Conservation (phyloP, 2,888 invertebrate species). For the Tenthredo amoena region DNA sequence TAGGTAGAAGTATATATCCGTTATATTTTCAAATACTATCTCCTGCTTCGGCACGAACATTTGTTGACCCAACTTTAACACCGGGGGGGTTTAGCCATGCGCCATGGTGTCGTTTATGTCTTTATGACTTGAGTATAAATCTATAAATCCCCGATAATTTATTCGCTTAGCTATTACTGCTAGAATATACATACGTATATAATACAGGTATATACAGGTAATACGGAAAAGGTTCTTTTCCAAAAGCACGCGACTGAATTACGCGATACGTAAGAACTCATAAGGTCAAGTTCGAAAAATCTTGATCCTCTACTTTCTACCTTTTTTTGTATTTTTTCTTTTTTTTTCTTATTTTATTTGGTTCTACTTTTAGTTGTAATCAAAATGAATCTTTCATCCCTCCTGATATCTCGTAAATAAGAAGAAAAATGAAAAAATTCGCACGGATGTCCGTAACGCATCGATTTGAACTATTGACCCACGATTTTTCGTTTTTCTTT, state of each 20-base stretch:
- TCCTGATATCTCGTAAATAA: too few relatives aligned
- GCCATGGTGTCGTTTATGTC: background rate
- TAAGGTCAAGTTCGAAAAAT: background rate
- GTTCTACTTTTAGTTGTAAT: background rate
- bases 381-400: too few relatives aligned
- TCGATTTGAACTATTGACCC: too few relatives aligned
- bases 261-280: background rate
- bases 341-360: background rate
- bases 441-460: too few relatives aligned
- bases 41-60: constrained; percentile 19
- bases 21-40: constrained; percentile 54
- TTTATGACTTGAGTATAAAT: background rate
- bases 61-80: constrained; percentile 68
- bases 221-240: background rate
- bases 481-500: too few relatives aligned
- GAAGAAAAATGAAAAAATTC: too few relatives aligned
- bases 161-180: background rate
- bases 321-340: background rate
- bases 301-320: background rate
- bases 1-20: background rate
- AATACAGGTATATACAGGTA: background rate
- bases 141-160: background rate
- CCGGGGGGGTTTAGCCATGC: constrained; percentile 56
- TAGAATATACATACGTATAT: background rate
- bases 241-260: background rate